Conservation (phyloP, 2,888 invertebrate species). For the Leptinotarsa rubiginosa region DNA sequence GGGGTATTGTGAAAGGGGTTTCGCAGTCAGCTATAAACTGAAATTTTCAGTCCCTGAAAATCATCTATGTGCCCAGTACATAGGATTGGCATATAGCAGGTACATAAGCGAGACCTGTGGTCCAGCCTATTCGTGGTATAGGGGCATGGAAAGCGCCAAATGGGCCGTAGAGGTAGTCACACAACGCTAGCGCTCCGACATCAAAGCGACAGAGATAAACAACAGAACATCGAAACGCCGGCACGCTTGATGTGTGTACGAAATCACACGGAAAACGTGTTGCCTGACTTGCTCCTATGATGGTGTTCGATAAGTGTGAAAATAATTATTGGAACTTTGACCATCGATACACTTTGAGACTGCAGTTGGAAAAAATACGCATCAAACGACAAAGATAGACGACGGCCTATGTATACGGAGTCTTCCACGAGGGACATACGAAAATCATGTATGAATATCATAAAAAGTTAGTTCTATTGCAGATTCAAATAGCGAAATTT, state of each 20-base stretch:
- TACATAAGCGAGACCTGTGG: conserved; percentile 51
- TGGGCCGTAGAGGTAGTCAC: conserved; percentile 41
- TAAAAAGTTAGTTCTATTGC: not conserved
- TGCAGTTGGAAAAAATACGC: not conserved
- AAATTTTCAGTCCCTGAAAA: conserved; percentile 60
- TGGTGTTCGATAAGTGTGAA: conserved; percentile 52
- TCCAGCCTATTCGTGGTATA: conserved; percentile 54
- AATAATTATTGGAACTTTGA: conserved; percentile 50
- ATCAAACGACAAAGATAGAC: not conserved
- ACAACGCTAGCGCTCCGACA: conserved; percentile 39
- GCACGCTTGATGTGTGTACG: conserved; percentile 51
- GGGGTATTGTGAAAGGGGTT: conserved; percentile 63
- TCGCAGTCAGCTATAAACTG: conserved; percentile 68
- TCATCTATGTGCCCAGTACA: conserved; percentile 48
- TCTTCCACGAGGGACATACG: not conserved
- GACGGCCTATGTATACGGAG: not conserved
- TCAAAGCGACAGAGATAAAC: conserved; percentile 46
- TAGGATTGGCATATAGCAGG: conserved; percentile 43
- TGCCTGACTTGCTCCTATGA: conserved; percentile 47
- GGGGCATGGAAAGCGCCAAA: conserved; percentile 39
- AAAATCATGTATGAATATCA: no score
- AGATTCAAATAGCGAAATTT: not conserved
- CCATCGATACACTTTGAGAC: conserved; percentile 37
- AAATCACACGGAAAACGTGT: conserved; percentile 52
- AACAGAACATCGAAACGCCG: conserved; percentile 42